Evolutionary conservation across 37 sponge, comb jelly and placozoan species (phyloP).

Genomic region (Chondrosia reniformis): DNA sequence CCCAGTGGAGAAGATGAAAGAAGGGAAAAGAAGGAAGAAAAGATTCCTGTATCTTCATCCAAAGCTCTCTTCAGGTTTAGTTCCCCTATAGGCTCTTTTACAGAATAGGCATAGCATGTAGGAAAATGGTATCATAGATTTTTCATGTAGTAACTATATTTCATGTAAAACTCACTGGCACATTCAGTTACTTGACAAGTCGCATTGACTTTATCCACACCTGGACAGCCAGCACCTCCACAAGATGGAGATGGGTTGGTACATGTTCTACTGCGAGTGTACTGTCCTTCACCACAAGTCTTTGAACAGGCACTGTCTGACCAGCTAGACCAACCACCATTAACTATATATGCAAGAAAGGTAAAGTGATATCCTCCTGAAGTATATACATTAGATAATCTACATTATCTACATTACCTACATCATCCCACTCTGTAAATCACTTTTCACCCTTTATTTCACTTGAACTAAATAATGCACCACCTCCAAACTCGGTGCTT

Average conservation of each 20-base stretch:
- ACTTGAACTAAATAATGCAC: no score
- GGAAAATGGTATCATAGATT: no score
- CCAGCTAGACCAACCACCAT: conserved; percentile 2
- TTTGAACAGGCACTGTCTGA: not conserved
- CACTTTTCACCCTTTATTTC: not conserved
- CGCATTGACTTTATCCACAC: not conserved
- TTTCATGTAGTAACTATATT: no score
- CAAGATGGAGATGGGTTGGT: conserved; percentile 8
- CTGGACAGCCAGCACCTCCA: not conserved
- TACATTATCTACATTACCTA: not conserved
- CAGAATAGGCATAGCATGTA: no score
- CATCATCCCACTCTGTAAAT: not conserved
- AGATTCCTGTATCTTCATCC: no score
- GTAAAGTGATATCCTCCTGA: not conserved
- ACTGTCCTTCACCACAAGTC: not conserved
- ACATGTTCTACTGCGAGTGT: not conserved
- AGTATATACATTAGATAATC: not conserved
- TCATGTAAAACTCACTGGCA: not conserved
- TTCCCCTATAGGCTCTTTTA: no score
- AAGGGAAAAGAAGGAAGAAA: no score
- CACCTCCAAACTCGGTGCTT: no score
- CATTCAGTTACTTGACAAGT: not conserved
- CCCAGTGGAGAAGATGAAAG: no score
- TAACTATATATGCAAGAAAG: not conserved
- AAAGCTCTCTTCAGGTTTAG: no score